Evolutionary conservation across 2,888 invertebrate genomes (phyloP).

Genomic region (Epistrophella euchroma): DNA sequence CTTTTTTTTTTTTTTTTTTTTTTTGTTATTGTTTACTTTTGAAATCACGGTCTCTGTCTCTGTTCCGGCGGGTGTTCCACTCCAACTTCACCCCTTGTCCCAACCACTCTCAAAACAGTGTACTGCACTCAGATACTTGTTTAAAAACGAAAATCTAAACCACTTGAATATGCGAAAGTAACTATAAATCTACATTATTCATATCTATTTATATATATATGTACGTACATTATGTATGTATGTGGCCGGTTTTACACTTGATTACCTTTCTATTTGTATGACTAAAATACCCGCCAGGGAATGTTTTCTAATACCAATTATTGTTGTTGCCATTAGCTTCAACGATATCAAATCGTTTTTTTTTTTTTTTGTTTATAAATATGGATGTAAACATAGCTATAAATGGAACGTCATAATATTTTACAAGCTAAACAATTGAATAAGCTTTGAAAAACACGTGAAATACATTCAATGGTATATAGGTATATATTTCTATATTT

Average conservation of each 20-base stretch:
- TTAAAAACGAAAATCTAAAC: constrained; percentile 53
- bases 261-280: constrained; percentile 31
- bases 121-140: constrained; percentile 20
- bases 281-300: neutral
- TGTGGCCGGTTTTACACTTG: constrained; percentile 19
- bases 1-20: constrained; percentile 57
- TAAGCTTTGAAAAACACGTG: constrained; percentile 18
- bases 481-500: neutral
- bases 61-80: constrained; percentile 41
- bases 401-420: constrained; percentile 27
- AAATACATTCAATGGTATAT: constrained; percentile 29
- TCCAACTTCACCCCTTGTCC: neutral
- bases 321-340: constrained; percentile 28
- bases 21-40: constrained; percentile 67
- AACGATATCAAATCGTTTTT: constrained; percentile 14
- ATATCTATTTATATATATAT: neutral
- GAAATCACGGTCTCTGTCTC: constrained; percentile 37
- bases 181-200: constrained; percentile 38
- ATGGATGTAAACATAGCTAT: constrained; percentile 16
- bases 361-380: neutral
- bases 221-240: neutral
- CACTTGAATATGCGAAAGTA: constrained; percentile 40
- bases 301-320: constrained; percentile 10
- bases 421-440: constrained; percentile 29
- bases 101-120: neutral